These are phyloP conservation scores for Conger conger DNA, from an alignment of 2,113 vertebrate genomes.

Conservation along the genomic window DNA sequence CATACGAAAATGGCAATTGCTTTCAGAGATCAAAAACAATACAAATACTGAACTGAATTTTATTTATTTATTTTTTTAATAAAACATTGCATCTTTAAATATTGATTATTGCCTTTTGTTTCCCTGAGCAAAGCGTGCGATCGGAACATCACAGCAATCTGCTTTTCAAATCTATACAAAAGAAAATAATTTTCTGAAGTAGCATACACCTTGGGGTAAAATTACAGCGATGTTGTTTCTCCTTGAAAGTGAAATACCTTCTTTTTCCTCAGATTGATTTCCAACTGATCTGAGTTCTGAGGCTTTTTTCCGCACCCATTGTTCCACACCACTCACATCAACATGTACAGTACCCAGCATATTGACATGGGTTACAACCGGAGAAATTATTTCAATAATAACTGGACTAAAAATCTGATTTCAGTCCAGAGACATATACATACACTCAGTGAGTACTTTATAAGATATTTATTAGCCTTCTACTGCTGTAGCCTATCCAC, in stretches of 20 bases:
- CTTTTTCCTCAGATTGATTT: neutral
- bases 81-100: conserved; percentile 9
- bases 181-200: neutral
- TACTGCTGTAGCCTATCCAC: too few relatives aligned
- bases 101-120: conserved; percentile 6
- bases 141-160: neutral
- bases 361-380: neutral
- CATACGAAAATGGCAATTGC: neutral
- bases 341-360: neutral
- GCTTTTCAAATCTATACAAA: conserved; percentile 13
- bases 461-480: too few relatives aligned
- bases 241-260: conserved; percentile 19
- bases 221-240: conserved; percentile 13
- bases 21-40: neutral
- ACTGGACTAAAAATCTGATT: neutral
- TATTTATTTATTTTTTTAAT: too few relatives aligned
- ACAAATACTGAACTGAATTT: too few relatives aligned
- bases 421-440: too few relatives aligned
- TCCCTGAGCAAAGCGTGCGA: neutral
- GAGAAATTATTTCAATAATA: neutral
- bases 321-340: neutral
- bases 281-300: neutral
- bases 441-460: too few relatives aligned
- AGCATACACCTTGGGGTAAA: conserved; percentile 7
- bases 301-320: neutral